Base-by-base conservation (phyloP, 2,797 vertebrate species). In the Dermochelys coriacea region DNA sequence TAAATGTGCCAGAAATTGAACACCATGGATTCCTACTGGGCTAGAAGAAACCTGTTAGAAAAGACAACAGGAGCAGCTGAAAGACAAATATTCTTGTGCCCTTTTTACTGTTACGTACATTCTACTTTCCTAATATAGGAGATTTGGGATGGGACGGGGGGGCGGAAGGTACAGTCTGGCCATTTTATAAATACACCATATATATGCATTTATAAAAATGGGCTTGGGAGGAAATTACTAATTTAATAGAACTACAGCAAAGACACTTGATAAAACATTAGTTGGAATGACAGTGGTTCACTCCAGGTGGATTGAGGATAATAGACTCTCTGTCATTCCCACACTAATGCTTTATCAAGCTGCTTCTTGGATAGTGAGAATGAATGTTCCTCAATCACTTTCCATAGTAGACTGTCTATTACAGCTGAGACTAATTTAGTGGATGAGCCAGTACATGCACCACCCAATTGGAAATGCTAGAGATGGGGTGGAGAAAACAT, bases 401-500 rank as follows among this genome's bases (percentile, higher is more conserved):
- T 61, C 12, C 34, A 8, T 34, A 45, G 29, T 2, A 1, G 1
- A 12, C 68, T 25, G 0, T 9, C 41, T 47, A 6, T 23, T 34
- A 2, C n/a, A 16, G 16, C 61, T 64, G 51, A 18, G 27, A 8
- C 23, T 4, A 27, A 21, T 47, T 0, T 3, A 2, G 41, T 1
- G 31, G 37, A 8, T 16, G 15, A 64, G 31, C 41, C 23, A 27
- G 16, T n/a, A 37, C 19, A 1, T 12, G 82, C 50, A 10, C 16
- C 5, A 57, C n/a, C 77, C 29, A 4, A 12, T 8, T 34, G n/a
- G 1, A 1, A n/a, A 16, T 89, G 52, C 81, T 86, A 81, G 75
- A 41, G 77, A 47, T 0, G 59, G 3, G 31, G 37, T 82, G 21
- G 15, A 0, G 23, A 5, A 2, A 6, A 59, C 6, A 31, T 1